Evolutionary conservation across 2,888 invertebrate genomes (phyloP).

Genomic region (Ichneumoninae sp.): DNA sequence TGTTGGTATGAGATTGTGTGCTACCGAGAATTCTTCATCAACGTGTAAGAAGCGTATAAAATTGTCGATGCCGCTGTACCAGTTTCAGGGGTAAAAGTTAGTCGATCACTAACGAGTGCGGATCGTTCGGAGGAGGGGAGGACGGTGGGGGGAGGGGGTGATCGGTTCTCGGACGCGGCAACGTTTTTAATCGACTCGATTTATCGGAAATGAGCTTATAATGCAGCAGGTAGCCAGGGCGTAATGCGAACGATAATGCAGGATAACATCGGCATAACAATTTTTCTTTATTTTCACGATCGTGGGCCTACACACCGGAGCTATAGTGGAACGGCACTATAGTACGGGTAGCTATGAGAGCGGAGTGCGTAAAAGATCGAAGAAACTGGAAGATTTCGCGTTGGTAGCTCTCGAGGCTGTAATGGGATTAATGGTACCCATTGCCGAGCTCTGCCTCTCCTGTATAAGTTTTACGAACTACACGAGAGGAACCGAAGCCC

Average conservation of each 20-base stretch:
- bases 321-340: slow-evolving; percentile 4
- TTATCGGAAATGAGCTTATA: slow-evolving; percentile 81
- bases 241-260: slow-evolving; percentile 77
- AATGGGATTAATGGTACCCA: slow-evolving; percentile 77
- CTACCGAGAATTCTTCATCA: slow-evolving; percentile 35
- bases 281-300: slow-evolving; percentile 55
- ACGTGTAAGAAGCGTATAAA: slow-evolving; percentile 19
- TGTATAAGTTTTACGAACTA: slow-evolving; percentile 54
- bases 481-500: slow-evolving; percentile 55
- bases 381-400: slow-evolving; percentile 51
- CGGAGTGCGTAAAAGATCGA: slow-evolving; percentile 54
- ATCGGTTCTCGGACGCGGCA: slow-evolving; percentile 70
- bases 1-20: slow-evolving; percentile 16
- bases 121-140: slow-evolving; percentile 24
- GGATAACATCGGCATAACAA: slow-evolving; percentile 58
- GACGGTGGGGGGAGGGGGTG: slow-evolving; percentile 13
- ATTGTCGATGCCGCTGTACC: neutral
- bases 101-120: slow-evolving; percentile 57
- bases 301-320: neutral
- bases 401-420: slow-evolving; percentile 76
- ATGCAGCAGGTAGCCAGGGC: slow-evolving; percentile 76
- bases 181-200: slow-evolving; percentile 78
- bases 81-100: slow-evolving; percentile 15
- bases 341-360: neutral
- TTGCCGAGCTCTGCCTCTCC: slow-evolving; percentile 70